Evolutionary conservation across 2,113 vertebrate species (phyloP).

Genomic region (Syngnathus typhle): DNA sequence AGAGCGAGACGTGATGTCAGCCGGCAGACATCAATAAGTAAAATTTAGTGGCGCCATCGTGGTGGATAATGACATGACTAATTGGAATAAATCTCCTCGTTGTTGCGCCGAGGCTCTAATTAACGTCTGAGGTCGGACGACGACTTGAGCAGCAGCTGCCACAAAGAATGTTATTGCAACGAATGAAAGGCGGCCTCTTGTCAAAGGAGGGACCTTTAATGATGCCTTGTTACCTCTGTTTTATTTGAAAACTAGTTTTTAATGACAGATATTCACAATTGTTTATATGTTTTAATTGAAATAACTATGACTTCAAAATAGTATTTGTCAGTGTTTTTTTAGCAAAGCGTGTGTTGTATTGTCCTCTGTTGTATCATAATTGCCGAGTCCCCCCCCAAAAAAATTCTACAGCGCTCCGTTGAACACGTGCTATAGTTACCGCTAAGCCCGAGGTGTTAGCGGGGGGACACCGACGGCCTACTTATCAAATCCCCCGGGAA

Average conservation of each 20-base stretch:
- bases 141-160: constrained; percentile 5
- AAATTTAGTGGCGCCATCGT: constrained; percentile 1
- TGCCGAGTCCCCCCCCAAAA: not conserved
- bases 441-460: not conserved
- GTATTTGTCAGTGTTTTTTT: not conserved
- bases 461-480: not conserved
- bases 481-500: constrained; percentile 1
- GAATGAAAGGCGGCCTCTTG: not conserved
- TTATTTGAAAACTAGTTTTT: not conserved
- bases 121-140: constrained; percentile 1
- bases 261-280: too few relatives aligned
- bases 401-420: not conserved
- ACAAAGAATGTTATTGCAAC: not conserved
- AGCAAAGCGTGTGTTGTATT: not conserved
- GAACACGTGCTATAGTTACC: not conserved
- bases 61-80: constrained; percentile 1
- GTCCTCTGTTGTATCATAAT: not conserved
- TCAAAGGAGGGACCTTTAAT: not conserved
- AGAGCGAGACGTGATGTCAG: constrained; percentile 2
- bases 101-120: not conserved
- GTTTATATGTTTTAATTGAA: too few relatives aligned
- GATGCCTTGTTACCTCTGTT: not conserved
- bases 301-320: too few relatives aligned
- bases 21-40: constrained; percentile 2
- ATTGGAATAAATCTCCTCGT: constrained; percentile 4